A percentile compares a stretch with the other conserved stretches of the same genome.
Conservation (phyloP, 2,797 vertebrate species). For the Cichlasoma orientale region DNA sequence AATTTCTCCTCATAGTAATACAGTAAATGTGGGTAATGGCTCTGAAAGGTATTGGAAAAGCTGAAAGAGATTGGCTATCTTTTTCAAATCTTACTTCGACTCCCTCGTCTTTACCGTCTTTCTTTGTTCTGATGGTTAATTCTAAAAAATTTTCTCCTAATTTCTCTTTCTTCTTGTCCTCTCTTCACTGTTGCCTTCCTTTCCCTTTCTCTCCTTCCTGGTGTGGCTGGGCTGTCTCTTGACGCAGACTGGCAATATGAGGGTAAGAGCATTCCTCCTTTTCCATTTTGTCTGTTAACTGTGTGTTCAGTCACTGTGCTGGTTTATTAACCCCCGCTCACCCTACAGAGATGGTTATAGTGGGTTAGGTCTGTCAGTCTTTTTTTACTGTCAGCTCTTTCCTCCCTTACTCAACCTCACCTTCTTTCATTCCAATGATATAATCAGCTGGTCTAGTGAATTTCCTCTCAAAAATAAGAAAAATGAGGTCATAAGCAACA, state of each 20-base stretch:
- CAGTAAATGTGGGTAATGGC: background rate
- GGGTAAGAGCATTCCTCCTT: constrained; percentile 86
- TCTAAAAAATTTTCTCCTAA: constrained; percentile 10
- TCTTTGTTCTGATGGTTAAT: constrained; percentile 5
- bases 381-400: constrained; percentile 2
- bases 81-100: background rate
- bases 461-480: background rate
- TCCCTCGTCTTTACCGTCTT: background rate
- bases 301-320: constrained; percentile 41
- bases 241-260: constrained; percentile 98
- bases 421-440: constrained; percentile 2
- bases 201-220: constrained; percentile 17
- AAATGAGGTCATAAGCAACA: constrained; percentile 20
- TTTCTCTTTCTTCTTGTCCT: constrained; percentile 14
- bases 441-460: background rate
- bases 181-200: constrained; percentile 13
- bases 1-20: constrained; percentile 3
- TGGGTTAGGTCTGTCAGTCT: background rate
- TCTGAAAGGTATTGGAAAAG: constrained; percentile 21
- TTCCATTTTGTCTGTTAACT: constrained; percentile 9
- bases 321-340: constrained; percentile 50
- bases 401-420: background rate
- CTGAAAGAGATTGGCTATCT: background rate
- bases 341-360: constrained; percentile 22
- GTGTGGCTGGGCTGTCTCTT: constrained; percentile 84